phyloP scores from a whole-genome alignment of 2,113 vertebrate genomes.

The Sinocyclocheilus anshuiensis region DNA sequence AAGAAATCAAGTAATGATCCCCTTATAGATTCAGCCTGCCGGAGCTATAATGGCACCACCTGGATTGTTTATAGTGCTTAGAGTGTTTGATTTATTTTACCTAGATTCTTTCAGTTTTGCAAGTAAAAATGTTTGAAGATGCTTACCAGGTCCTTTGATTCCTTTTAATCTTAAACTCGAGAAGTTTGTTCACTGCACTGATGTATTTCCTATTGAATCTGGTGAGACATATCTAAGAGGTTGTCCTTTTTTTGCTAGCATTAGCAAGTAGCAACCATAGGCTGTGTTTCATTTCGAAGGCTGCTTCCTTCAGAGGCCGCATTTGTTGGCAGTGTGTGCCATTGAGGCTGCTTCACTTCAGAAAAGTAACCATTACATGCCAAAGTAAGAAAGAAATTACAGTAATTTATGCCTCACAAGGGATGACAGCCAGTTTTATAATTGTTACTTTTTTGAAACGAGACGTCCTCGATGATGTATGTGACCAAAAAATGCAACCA shows the following conservation, averaged over 20 bases:
- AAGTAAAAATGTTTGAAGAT: background rate
- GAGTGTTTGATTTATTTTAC: background rate
- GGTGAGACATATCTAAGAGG: background rate
- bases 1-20: slow-evolving; percentile 69
- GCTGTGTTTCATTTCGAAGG: background rate
- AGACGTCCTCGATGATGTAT: background rate
- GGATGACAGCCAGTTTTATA: too few relatives aligned
- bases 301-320: too few relatives aligned
- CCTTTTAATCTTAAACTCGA: background rate
- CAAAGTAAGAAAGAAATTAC: background rate
- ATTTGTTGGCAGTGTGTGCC: background rate
- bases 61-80: slow-evolving; percentile 11
- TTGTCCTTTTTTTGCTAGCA: background rate
- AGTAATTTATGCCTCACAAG: background rate
- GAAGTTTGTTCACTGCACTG: background rate
- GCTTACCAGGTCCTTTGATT: background rate
- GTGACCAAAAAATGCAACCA: background rate
- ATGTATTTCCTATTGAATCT: background rate
- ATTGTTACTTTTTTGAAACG: too few relatives aligned
- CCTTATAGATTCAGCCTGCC: slow-evolving; percentile 47
- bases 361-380: background rate
- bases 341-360: too few relatives aligned
- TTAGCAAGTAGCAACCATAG: background rate
- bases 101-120: background rate
- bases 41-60: slow-evolving; percentile 26